Evolutionary conservation across 1,140 invertebrate genomes (phyloP), one percentile per base, ranked within the genome.

Genomic region (Sweltsa coloradensis): DNA sequence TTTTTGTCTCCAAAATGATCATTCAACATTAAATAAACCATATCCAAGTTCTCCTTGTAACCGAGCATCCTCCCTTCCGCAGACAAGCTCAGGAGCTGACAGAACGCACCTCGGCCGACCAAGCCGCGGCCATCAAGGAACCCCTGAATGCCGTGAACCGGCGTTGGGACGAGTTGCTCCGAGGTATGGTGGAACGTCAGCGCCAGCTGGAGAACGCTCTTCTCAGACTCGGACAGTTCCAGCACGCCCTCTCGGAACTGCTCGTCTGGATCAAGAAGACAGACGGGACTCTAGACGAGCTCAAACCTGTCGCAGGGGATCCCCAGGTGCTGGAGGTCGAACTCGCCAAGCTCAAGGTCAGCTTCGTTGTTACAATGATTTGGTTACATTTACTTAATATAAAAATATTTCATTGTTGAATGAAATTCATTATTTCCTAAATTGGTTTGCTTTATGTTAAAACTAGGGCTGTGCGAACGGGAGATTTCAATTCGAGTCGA

Each of bases 301-400:
- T 95, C 1, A 85, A 81, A 59, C 85, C 88, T 21, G 83, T 91
- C 1, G 79, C 75, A 51, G 85, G 84, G 2, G 86, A 91, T 66
- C 83, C 89, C 3, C 89, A 94, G 67, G 78, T 94, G 29, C 78
- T 99, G 26, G 96, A 99, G 67, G 85, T 97, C n/a, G 94, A 98
- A 61, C 66, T 98, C 26, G 91, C 93, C 16, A 98, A 97, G 69
- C 69, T 97, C 3, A 97, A 97, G 67, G 76, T 79, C n/a, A n/a
- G n/a, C 41, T n/a, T n/a, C 27, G 11, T 13, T 14, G 27, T 36
- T 50, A 40, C 7, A 40, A 40, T 7, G 37, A 9, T 9, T 40
- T 9, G 7, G 37, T 9, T 14, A 9, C 7, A 6, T n/a, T 39
- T 39, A 39, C 16, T 18, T 39, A 9, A 39, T 7, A 14, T 7